Base-by-base conservation (phyloP, 2,888 invertebrate species). In the Myopa tessellatipennis region DNA sequence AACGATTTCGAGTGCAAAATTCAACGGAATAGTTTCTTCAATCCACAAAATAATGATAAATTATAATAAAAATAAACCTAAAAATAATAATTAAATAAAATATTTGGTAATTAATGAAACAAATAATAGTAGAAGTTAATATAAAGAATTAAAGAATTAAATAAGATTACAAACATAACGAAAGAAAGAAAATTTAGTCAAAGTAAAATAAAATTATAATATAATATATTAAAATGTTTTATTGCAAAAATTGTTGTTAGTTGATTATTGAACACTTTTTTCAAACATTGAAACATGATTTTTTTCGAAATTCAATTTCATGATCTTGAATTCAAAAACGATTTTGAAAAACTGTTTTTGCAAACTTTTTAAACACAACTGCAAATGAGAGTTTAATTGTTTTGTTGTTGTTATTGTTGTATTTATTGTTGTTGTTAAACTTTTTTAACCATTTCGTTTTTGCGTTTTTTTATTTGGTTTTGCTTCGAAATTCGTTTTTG, bases 21-120 rank as follows among this genome's bases (percentile, higher is more conserved):
- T 63, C 34, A 36, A 36, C 34, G 63, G 14, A 26, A 63, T 26
- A 14, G 14, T 14, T 63, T 63, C 18, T 36, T 16, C 16, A 36
- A 4, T 63, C 12, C 26, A 63, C 12, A 34, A 8, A 26, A 36
- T 63, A 63, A 36, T 14, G 18, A 63, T 5, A 36, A 34, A 45
- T 34, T 14, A 12, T 4, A 63, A 34, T 14, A 63, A 63, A 26
- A 8, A 5, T 4, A 12, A 63, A 36, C 14, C 14, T 14, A 63
- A 63, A 34, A n/a, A 63, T 18, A 63, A 63, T n/a, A 63, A 63
- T 45, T 45, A 63, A 36, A 14, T 63, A 36, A 63, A 63, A 63
- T 63, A 36, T 36, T 4, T 18, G 6, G 10, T 45, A 45, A 12
- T 34, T 63, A 7, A 63, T 36, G 63, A 63, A 16, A 18, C 8